Conservation (phyloP, 2,797 vertebrate genomes). For the Tokudaia tokunoshimensis region DNA sequence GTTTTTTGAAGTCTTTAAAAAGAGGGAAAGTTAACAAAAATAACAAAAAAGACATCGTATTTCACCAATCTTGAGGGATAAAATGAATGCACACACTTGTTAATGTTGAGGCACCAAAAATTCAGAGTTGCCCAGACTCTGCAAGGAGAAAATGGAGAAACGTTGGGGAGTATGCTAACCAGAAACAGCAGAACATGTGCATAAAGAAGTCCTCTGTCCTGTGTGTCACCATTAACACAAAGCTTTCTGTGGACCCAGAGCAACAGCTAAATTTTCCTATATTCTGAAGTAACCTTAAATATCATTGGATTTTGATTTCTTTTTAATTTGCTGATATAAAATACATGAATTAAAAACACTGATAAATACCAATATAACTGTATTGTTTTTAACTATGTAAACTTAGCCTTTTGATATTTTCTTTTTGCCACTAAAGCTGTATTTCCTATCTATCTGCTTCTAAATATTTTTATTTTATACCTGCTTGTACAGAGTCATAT, state of each 20-base stretch:
- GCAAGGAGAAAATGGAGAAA: background rate
- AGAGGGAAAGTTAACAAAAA: background rate
- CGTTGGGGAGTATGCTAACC: background rate
- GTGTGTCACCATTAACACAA: background rate
- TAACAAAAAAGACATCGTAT: background rate
- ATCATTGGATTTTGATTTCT: constrained; percentile 95
- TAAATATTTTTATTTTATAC: constrained; percentile 69
- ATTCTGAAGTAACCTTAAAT: constrained; percentile 93
- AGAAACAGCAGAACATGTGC: background rate
- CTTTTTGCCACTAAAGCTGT: constrained; percentile 78
- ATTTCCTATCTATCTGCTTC: constrained; percentile 68
- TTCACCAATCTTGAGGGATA: background rate
- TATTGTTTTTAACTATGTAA: constrained; percentile 89
- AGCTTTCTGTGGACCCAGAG: background rate
- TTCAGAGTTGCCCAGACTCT: no score
- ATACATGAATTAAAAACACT: constrained; percentile 81
- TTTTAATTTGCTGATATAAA: constrained; percentile 92
- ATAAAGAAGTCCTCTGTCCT: background rate
- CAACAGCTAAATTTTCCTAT: constrained; percentile 86
- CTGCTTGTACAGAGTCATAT: no score
- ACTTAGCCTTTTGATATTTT: constrained; percentile 86
- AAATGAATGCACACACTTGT: background rate
- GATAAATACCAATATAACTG: constrained; percentile 76
- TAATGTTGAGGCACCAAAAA: background rate
- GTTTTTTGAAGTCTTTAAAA: background rate